Base-by-base conservation (phyloP, 2,888 invertebrate species). In the Dichetophora obliterata region DNA sequence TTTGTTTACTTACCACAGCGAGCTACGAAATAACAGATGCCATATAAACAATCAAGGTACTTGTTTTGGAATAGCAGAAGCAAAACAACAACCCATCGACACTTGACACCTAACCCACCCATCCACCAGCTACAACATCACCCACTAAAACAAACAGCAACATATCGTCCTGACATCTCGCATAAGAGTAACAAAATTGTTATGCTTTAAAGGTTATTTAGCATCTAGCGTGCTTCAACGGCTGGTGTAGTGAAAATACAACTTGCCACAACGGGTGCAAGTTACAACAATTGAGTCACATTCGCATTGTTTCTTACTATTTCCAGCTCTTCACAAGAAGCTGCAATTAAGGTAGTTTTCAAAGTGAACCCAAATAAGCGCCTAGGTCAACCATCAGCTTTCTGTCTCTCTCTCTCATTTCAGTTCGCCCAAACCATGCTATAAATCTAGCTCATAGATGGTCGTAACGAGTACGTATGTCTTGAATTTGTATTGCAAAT, bases 401-500 rank as follows among this genome's bases (percentile, higher is more conserved):
- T 14, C 66, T 68, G 16, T 31, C 31, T 31, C 61, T 14, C 31
- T 48, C 50, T 22, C 48, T 50, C 48, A 6, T 3, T 48, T 27
- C 14, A 11, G 24, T 6, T 0, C 52, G 11, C 52, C 22, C n/a
- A 5, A 11, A 43, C 11, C 34, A 27, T 65, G 65, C 19, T 6
- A 54, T 54, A 22, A 54, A 54, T 54, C 24, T 19, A 8, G 59
- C 59, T 59, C 16, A 14, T 31, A 27, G 22, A 59, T 31, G 59
- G 6, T 27, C 19, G 16, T 5, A 48, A 37, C 24, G 19, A 22
- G 59, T 43, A 59, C 72, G 34, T 73, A 50, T 73, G 65, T n/a
- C 50, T 48, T 52, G 70, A 61, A 65, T 74, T 74, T 65, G 65
- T 74, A 74, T 66, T 66, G 74, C 65, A 54, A 74, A 74, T 74